phyloP scores from a whole-genome alignment of 2,797 vertebrate species.

The Enteromius afrohamiltoni region DNA sequence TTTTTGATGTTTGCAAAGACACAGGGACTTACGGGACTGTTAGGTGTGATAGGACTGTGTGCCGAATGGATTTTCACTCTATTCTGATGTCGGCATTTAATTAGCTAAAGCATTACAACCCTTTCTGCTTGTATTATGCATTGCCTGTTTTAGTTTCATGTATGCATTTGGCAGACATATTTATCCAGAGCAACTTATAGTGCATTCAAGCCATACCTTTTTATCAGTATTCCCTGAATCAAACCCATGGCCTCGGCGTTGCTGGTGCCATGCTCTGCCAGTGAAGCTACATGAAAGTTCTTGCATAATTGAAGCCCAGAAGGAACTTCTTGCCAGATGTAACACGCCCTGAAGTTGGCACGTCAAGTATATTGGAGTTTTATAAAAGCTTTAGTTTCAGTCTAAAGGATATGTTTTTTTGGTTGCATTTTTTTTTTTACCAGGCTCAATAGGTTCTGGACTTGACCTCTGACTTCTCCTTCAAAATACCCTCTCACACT shows the following conservation, averaged over 20 bases:
- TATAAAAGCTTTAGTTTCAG: neutral
- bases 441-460: neutral
- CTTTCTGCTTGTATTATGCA: neutral
- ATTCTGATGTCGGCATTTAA: conserved; percentile 12
- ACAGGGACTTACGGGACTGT: neutral
- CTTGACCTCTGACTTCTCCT: neutral
- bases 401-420: neutral
- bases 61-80: neutral
- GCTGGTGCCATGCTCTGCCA: neutral
- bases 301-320: conserved; percentile 1
- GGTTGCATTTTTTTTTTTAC: neutral
- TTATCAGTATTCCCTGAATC: neutral
- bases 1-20: conserved; percentile 11
- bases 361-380: neutral
- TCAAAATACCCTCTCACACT: neutral
- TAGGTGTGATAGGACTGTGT: conserved; percentile 15
- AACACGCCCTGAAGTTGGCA: neutral
- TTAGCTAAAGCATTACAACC: conserved; percentile 31
- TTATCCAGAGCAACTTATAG: neutral
- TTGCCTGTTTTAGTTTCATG: neutral
- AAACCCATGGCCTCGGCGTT: neutral
- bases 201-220: neutral
- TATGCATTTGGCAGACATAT: conserved; percentile 21
- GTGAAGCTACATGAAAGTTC: neutral
- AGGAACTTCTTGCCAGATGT: neutral